Base-by-base conservation (phyloP, 2,888 invertebrate genomes). In the Plemyria rubiginata region DNA sequence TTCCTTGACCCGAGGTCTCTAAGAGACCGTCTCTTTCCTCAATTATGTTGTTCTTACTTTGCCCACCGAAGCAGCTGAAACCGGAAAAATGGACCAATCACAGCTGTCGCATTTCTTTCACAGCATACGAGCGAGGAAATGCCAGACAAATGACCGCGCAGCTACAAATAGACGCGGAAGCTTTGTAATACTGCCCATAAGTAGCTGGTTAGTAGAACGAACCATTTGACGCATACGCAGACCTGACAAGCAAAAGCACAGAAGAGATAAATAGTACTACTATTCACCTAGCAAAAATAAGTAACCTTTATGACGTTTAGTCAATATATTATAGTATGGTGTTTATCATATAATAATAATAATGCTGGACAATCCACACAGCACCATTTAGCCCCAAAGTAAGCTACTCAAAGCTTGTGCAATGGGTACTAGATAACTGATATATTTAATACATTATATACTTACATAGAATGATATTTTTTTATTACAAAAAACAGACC, bases 141-240 rank as follows among this genome's bases (percentile, higher is more conserved):
- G 48, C 28, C 60, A 56, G 55, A 59, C 52, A 59, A 59, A 63
- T 59, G 52, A 55, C 43, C 29, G 59, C 46, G 16, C 15, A 28
- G 45, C 55, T 60, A 53, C 28, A 55, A 60, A 64, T 64, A 64
- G 49, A 60, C 52, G 22, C 63, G 63, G 63, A 64, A 64, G 48
- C 41, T 48, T 63, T 48, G 9, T 48, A 51, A 12, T 51, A 8
- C 52, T 29, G 29, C 36, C 49, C 51, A 36, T 55, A 60, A 28
- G 16, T 12, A 38, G 41, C 8, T 32, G 29, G 48, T 28, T 29
- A 45, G 45, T n/a, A 13, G 51, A 51, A 48, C 38, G 38, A 29
- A 36, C 22, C 16, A 16, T 50, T 36, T 50, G 3, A 49, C 16
- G 36, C 32, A 13, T 13, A 29, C 32, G 2, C 15, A 11, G 16